phyloP scores from a whole-genome alignment of 2,113 vertebrate genomes.

The Menura novaehollandiae region DNA sequence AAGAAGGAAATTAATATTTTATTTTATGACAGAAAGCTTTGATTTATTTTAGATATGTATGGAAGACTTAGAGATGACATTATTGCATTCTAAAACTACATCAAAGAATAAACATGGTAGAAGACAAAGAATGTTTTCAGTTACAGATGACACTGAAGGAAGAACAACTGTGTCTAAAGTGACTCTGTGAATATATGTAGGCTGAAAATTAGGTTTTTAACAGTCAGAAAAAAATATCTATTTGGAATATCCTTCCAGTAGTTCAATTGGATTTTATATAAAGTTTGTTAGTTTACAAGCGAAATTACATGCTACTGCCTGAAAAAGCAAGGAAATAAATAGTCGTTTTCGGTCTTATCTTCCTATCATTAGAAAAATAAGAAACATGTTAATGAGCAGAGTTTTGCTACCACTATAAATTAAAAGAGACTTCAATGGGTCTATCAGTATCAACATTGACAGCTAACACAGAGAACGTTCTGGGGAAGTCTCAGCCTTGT shows the following conservation, averaged over 20 bases:
- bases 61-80: not conserved
- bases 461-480: not conserved
- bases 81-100: not conserved
- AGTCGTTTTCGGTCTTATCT: not conserved
- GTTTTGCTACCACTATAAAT: not conserved
- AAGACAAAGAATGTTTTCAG: not conserved
- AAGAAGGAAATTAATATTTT: not conserved
- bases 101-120: not conserved
- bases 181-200: not conserved
- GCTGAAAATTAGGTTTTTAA: not conserved
- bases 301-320: not conserved
- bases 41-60: not conserved
- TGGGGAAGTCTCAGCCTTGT: not conserved
- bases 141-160: not conserved
- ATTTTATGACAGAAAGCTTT: not conserved
- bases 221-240: not conserved
- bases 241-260: not conserved
- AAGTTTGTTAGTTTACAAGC: not conserved
- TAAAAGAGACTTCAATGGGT: not conserved
- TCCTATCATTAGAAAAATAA: not conserved
- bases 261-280: not conserved
- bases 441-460: not conserved
- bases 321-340: not conserved
- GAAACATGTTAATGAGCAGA: not conserved
- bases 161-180: not conserved